Base-by-base conservation (phyloP, 2,888 invertebrate genomes). In the Trissolcus japonicus region DNA sequence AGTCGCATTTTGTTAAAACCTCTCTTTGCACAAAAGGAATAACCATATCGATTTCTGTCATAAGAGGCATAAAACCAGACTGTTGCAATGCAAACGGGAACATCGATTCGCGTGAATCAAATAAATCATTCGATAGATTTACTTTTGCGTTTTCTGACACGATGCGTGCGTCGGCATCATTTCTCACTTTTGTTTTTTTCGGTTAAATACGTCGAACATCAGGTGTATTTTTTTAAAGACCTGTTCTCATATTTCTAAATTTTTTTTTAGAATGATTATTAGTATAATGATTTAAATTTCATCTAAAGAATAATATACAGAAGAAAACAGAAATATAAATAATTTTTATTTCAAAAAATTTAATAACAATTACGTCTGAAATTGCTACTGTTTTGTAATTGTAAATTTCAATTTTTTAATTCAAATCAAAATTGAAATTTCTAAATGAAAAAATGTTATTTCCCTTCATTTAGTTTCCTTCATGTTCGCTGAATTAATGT, bases 51-150 rank as follows among this genome's bases (percentile, higher is more conserved):
- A 71, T 59, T 60, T 53, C 51, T 62, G 60, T 73, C 46, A 59
- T 71, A 54, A 67, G 60, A 62, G 69, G 57, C 51, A 69, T 56
- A 65, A 60, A 66, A 35, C 51, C 29, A 51, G 60, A 66, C 46
- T 67, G 53, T 66, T 50, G 66, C 61, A 50, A 57, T 60, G 61
- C 35, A 61, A 61, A 67, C 66, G 57, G 57, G 53, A 35, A 67
- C 25, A 55, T 60, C 63, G 56, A 11, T 40, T 73, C 25, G 56
- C 40, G 56, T 61, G 73, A 67, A 17, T 50, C 53, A 40, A 60
- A 61, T 59, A 53, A 53, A 50, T 74, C 62, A 67, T 74, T 74
- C 67, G 74, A 74, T 68, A 59, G 67, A 74, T 74, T 74, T 74
- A 67, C 67, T 68, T 74, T 67, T 57, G n/a, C 51, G 46, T 57